Conservation (phyloP, 2,113 vertebrate genomes). For the Muntiacus muntjak region DNA sequence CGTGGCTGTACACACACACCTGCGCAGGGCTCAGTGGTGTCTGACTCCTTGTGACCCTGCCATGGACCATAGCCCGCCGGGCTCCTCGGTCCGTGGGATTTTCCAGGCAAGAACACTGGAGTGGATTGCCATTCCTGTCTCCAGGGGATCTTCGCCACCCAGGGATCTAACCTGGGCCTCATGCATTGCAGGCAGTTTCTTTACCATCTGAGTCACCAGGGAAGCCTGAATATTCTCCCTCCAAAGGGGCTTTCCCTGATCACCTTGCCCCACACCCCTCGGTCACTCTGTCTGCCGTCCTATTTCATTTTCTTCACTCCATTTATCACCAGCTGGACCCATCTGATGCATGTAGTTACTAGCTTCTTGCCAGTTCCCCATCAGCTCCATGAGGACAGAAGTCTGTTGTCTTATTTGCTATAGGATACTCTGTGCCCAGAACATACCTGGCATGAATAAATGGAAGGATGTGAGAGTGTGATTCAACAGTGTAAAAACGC, state of each 20-base stretch:
- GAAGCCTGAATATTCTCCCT: not conserved
- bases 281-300: rapidly evolving
- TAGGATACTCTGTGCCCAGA: rapidly evolving
- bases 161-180: not conserved
- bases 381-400: rapidly evolving
- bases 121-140: not conserved
- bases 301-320: not conserved
- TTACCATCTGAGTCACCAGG: not conserved
- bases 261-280: not conserved
- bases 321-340: rapidly evolving
- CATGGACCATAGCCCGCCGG: not conserved
- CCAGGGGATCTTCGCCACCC: not conserved
- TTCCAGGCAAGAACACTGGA: not conserved
- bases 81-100: not conserved
- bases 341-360: rapidly evolving
- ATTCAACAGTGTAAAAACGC: rapidly evolving
- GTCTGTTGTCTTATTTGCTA: rapidly evolving
- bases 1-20: rapidly evolving
- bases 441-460: rapidly evolving
- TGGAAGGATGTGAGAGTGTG: rapidly evolving
- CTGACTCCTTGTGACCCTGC: not conserved
- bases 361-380: not conserved
- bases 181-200: not conserved
- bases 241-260: no score
- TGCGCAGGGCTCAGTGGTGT: not conserved